phyloP scores from a whole-genome alignment of 2,113 vertebrate genomes.

The Macrotis lagotis region DNA sequence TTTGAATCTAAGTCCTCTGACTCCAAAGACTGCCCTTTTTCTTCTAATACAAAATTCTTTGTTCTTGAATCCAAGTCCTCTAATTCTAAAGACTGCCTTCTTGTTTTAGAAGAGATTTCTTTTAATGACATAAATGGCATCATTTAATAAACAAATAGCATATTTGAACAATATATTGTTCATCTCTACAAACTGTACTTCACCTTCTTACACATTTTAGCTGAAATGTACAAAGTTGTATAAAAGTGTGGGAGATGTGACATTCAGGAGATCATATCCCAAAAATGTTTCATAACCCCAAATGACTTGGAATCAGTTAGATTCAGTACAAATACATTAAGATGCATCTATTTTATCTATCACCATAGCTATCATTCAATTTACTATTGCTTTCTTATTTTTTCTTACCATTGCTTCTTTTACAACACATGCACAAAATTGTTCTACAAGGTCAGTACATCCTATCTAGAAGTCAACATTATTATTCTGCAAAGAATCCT shows the following conservation, averaged over 20 bases:
- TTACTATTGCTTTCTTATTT: background rate
- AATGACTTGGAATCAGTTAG: background rate
- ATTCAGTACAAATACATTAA: too few relatives aligned
- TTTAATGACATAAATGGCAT: background rate
- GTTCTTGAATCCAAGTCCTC: too few relatives aligned
- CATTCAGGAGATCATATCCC: background rate
- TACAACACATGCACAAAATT: background rate
- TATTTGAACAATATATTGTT: background rate
- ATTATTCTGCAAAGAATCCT: background rate
- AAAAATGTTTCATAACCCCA: background rate
- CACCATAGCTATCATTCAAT: background rate
- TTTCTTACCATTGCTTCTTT: background rate
- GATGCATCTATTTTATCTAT: background rate
- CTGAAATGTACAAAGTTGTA: constrained; percentile 1
- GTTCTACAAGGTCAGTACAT: background rate
- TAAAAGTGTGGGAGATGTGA: constrained; percentile 22
- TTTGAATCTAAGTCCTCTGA: background rate
- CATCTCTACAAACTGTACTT: background rate
- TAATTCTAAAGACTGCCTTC: too few relatives aligned
- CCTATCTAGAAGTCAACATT: background rate
- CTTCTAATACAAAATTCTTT: background rate
- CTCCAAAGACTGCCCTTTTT: background rate
- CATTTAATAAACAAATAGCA: background rate
- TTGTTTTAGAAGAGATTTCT: too few relatives aligned
- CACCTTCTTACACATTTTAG: background rate